These are phyloP conservation scores for Portevinia maculata DNA, from an alignment of 2,888 invertebrate genomes.

Conservation along the genomic window DNA sequence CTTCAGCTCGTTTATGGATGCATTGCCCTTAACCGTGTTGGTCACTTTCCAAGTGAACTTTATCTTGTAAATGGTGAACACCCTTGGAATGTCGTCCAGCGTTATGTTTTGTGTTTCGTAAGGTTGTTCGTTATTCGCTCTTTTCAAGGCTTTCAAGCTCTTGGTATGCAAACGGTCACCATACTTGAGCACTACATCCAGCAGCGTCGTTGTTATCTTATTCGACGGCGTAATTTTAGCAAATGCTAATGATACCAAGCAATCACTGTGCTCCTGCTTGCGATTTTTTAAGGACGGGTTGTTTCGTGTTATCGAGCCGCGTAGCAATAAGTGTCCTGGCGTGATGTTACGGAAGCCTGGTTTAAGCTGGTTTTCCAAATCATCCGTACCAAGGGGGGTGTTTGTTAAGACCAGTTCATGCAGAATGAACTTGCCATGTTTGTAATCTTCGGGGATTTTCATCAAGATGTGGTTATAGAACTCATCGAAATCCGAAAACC, in stretches of 20 bases:
- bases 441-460: slow-evolving; percentile 67
- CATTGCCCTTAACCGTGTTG: slow-evolving; percentile 27
- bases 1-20: slow-evolving; percentile 36
- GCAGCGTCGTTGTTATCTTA: slow-evolving; percentile 84
- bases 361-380: slow-evolving; percentile 13
- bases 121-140: slow-evolving; percentile 8
- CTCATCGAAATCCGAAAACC: slow-evolving; percentile 69
- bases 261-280: slow-evolving; percentile 84
- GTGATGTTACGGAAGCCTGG: slow-evolving; percentile 36
- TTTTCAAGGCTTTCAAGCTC: slow-evolving; percentile 52
- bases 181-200: slow-evolving; percentile 86
- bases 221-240: slow-evolving; percentile 84
- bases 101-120: slow-evolving; percentile 76
- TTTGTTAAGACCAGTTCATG: slow-evolving; percentile 38
- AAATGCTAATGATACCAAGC: slow-evolving; percentile 85
- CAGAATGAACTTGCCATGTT: slow-evolving; percentile 60
- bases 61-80: slow-evolving; percentile 76
- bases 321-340: slow-evolving; percentile 65
- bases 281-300: slow-evolving; percentile 78
- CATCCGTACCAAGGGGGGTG: slow-evolving; percentile 11
- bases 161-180: slow-evolving; percentile 86
- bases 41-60: slow-evolving; percentile 61
- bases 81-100: slow-evolving; percentile 77
- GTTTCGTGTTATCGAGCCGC: slow-evolving; percentile 75
- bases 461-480: slow-evolving; percentile 67